Base-by-base conservation (phyloP, 2,888 invertebrate genomes). In the Argyra leucocephala region DNA sequence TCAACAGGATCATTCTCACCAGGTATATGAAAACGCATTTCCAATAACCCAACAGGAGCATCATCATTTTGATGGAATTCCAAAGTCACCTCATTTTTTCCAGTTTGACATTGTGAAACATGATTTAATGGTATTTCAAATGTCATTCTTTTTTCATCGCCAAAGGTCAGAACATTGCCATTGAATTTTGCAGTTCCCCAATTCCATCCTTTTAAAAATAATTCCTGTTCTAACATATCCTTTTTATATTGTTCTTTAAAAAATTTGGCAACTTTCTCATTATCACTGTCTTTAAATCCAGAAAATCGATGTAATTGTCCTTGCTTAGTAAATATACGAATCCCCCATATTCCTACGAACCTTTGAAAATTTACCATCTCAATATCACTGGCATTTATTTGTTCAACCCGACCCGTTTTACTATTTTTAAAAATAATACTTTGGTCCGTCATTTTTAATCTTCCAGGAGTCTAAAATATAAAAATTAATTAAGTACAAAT, bases 1-100 rank as follows among this genome's bases (percentile, higher is more conserved):
- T 98, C 95, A 0, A 97, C 95, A 0, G 96, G 90, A 79, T 97
- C 97, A 74, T 88, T 84, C 72, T 94, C 96, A 0, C 87, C 89
- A 0, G 99, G 99, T 74, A 99, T 95, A 79, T 96, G 96, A 78
- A 98, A 98, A 60, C 99, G 86, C 89, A 99, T 92, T 81, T 99
- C 99, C 86, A 96, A 90, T 66, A 99, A 82, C 68, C 95, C 94
- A 0, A 98, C 94, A 0, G 97, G 92, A 0, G 96, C 96, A 80
- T 99, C 99, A 75, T 99, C 99, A 80, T 98, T 98, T 86, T 94
- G 96, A 83, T 97, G 97, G 76, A 98, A 99, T 77, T 99, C 98
- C 66, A 99, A 82, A 0, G 96, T 96, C 5, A 98, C 96, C 83
- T 99, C 99, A 82, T 97, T 98, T 77, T 99, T 99, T 57, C 95